Conservation (phyloP, 23 tunicate species). For the Oikopleura dioica region DNA sequence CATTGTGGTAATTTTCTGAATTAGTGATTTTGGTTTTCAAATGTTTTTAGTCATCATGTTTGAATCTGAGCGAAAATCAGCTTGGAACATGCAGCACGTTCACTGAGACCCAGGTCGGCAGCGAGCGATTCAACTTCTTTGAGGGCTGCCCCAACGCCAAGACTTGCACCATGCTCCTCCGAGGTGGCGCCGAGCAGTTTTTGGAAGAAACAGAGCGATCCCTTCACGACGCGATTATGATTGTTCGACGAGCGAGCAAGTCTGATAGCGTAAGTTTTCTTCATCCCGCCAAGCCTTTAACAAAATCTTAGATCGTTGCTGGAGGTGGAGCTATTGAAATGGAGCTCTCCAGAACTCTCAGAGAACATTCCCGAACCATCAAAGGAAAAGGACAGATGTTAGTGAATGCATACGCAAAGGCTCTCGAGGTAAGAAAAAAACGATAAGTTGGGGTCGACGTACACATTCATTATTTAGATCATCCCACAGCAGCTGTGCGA, state of each 20-base stretch:
- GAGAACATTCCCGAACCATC: conserved; percentile 55
- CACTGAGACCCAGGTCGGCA: conserved; percentile 85
- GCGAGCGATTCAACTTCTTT: conserved; percentile 82
- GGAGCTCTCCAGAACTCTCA: conserved; percentile 67
- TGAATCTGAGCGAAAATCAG: conserved; percentile 46
- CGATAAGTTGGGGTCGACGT: background rate
- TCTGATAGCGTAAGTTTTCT: too few species aligned
- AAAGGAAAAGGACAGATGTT: conserved; percentile 75
- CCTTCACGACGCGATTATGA: conserved; percentile 95
- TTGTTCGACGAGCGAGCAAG: conserved; percentile 79
- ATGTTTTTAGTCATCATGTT: conserved; percentile 46
- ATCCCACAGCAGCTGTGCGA: conserved; percentile 82
- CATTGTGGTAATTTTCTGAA: background rate
- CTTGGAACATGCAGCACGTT: conserved; percentile 74
- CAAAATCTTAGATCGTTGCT: conserved; percentile 66
- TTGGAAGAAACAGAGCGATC: conserved; percentile 97
- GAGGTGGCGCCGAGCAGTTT: conserved; percentile 96
- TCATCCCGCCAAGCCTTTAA: too few species aligned
- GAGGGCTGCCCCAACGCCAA: conserved; percentile 80
- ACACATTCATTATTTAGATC: conserved; percentile 5
- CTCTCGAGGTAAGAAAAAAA: background rate
- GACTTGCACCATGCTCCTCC: conserved; percentile 65
- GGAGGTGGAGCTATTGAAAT: conserved; percentile 99
- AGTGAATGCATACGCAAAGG: conserved; percentile 80
- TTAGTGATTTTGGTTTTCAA: background rate